Conservation (phyloP, 92 coral and sea anemone species). For the Epizoanthus scotinus region DNA sequence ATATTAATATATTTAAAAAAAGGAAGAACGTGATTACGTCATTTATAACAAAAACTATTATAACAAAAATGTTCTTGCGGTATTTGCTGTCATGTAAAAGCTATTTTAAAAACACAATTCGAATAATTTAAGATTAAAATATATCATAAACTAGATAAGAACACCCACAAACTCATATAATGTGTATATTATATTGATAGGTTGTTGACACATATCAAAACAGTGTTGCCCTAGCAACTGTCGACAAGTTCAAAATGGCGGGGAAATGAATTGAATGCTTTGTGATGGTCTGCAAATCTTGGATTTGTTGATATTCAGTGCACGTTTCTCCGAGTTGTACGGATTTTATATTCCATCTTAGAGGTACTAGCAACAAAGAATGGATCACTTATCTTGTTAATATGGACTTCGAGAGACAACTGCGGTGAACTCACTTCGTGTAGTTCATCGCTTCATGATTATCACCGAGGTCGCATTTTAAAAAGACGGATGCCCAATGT, state of each 20-base stretch:
- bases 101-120: too few species aligned
- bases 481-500: too few species aligned
- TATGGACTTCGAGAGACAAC: not conserved
- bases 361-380: not conserved
- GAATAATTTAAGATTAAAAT: too few species aligned
- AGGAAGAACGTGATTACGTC: too few species aligned
- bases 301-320: not conserved
- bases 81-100: too few species aligned
- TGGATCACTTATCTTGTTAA: not conserved
- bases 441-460: too few species aligned
- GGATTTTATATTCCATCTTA: not conserved
- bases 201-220: not conserved
- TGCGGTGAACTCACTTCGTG: not conserved
- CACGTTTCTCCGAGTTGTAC: not conserved
- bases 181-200: not conserved
- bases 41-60: too few species aligned
- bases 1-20: too few species aligned
- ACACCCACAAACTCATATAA: too few species aligned
- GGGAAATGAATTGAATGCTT: not conserved
- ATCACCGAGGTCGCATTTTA: not conserved
- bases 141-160: too few species aligned
- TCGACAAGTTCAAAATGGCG: constrained; percentile 34
- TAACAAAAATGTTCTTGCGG: too few species aligned
- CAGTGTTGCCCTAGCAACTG: constrained; percentile 29
- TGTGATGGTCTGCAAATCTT: too few species aligned